Percentiles rank a stretch among this genome's conserved stretches.
phyloP scores from a whole-genome alignment of 2,113 vertebrate genomes.

The Regulus satrapa region DNA sequence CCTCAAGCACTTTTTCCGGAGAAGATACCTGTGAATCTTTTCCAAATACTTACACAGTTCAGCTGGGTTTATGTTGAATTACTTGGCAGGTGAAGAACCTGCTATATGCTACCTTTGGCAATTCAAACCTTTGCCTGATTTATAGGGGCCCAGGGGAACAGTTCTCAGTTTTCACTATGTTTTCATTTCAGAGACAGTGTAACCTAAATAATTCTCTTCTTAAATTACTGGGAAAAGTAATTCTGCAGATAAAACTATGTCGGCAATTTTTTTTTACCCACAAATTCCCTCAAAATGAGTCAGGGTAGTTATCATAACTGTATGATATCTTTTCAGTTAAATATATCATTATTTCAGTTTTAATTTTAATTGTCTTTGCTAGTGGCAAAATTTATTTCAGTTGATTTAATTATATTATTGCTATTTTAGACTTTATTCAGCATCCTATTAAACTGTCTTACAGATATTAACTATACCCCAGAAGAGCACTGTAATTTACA shows the following conservation, averaged over 20 bases:
- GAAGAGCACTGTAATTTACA: neutral
- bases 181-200: neutral
- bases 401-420: constrained; percentile 38
- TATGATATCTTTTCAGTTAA: constrained; percentile 6
- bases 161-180: neutral
- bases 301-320: neutral
- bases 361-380: constrained; percentile 25
- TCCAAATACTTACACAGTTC: neutral
- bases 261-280: neutral
- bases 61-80: neutral
- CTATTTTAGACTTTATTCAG: constrained; percentile 15
- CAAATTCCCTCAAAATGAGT: neutral
- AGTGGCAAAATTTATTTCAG: constrained; percentile 23
- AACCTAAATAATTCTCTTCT: neutral
- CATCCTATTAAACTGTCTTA: neutral
- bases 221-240: neutral
- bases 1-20: neutral
- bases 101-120: neutral
- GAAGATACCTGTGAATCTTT: neutral
- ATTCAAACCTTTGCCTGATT: neutral
- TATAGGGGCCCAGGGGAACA: neutral
- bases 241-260: neutral
- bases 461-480: neutral
- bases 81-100: neutral
- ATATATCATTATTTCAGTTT: neutral